phyloP scores from a whole-genome alignment of 1,140 invertebrate genomes.

The Forficula auricularia region DNA sequence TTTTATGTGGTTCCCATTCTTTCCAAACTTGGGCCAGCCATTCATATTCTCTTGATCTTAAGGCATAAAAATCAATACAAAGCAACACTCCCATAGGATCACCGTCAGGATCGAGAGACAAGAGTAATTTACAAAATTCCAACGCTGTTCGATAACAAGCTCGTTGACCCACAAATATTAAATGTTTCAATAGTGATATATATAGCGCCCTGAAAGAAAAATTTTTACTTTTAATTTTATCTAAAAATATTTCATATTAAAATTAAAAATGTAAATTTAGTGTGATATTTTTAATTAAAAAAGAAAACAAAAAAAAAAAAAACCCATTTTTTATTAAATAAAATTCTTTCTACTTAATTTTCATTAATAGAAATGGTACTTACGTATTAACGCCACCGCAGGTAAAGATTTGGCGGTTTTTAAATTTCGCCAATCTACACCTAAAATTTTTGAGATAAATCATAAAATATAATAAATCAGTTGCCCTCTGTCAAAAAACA shows the following conservation, averaged over 20 bases:
- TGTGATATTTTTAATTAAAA: too few species aligned
- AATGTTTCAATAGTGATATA: slow-evolving; percentile 69
- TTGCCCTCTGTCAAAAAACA: too few species aligned
- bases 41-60: slow-evolving; percentile 61
- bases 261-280: not conserved
- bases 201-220: slow-evolving; percentile 48
- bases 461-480: too few species aligned
- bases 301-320: too few species aligned
- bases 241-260: not conserved
- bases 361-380: too few species aligned
- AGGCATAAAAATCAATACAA: slow-evolving; percentile 72
- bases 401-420: too few species aligned
- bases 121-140: slow-evolving; percentile 56
- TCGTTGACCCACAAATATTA: slow-evolving; percentile 58
- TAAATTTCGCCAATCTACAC: too few species aligned
- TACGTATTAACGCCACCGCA: too few species aligned
- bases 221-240: slow-evolving; percentile 5
- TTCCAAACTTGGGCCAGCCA: slow-evolving; percentile 57
- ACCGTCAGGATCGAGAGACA: slow-evolving; percentile 61
- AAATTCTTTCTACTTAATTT: too few species aligned
- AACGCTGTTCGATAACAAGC: slow-evolving; percentile 66
- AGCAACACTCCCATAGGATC: slow-evolving; percentile 71
- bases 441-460: too few species aligned
- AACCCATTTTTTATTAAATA: too few species aligned
- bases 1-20: slow-evolving; percentile 44